These are phyloP conservation scores for Yponomeuta malinellus DNA, from an alignment of 2,888 invertebrate genomes.

Conservation along the genomic window DNA sequence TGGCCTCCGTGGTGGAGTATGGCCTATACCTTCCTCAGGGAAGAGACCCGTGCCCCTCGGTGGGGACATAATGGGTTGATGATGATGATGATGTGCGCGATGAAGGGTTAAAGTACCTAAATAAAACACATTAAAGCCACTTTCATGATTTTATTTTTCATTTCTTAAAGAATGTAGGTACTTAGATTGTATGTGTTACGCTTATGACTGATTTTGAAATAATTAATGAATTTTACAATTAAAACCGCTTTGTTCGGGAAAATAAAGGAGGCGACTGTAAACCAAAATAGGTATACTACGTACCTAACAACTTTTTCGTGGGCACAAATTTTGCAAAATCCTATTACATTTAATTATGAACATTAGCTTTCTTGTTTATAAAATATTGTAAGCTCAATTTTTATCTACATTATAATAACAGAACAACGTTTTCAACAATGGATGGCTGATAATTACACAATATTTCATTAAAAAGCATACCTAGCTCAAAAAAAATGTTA, in stretches of 20 bases:
- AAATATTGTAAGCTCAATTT: not conserved
- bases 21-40: too few species aligned
- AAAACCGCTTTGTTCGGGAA: not conserved
- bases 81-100: too few species aligned
- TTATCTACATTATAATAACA: constrained; percentile 6
- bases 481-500: not conserved
- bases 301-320: not conserved
- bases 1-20: too few species aligned
- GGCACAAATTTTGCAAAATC: not conserved
- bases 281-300: not conserved
- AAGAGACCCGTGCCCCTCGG: too few species aligned
- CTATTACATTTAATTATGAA: not conserved
- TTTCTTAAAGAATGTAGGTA: not conserved
- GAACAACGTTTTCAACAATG: constrained; percentile 9
- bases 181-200: not conserved
- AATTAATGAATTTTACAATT: not conserved
- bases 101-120: not conserved
- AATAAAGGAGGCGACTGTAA: not conserved
- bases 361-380: not conserved
- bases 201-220: not conserved
- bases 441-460: not conserved
- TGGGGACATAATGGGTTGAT: too few species aligned
- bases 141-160: not conserved
- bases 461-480: not conserved
- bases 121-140: not conserved